A percentile compares a stretch with the other conserved stretches of the same genome.
These are phyloP conservation scores for Malurus melanocephalus DNA, from an alignment of 2,113 vertebrate species.

Conservation along the genomic window DNA sequence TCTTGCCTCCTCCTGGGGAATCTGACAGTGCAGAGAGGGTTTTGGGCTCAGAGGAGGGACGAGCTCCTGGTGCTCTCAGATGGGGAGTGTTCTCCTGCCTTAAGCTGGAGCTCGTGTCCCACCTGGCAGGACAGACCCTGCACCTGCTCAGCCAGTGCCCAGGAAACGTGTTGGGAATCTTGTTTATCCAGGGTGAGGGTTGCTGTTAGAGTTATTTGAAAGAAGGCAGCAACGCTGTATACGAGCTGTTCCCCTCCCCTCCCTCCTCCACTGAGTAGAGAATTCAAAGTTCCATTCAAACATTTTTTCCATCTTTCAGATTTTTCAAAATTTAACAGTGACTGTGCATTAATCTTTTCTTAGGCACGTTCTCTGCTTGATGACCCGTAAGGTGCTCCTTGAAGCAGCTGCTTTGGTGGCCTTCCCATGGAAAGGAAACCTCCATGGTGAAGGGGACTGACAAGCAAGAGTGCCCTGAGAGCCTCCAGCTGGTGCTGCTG, in stretches of 20 bases:
- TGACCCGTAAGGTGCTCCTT: background rate
- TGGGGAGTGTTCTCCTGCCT: background rate
- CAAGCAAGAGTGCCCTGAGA: background rate
- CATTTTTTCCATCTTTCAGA: background rate
- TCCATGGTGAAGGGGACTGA: accelerated
- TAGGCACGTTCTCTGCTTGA: background rate
- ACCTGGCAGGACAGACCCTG: background rate
- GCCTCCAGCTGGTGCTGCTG: background rate
- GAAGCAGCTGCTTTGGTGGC: background rate
- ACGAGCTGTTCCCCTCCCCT: background rate
- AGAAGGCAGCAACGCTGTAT: background rate
- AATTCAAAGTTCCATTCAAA: background rate
- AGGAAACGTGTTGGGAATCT: accelerated
- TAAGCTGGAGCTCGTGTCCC: background rate
- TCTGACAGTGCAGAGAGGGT: background rate
- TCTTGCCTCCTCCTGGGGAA: background rate
- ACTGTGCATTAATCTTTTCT: background rate
- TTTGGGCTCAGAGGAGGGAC: background rate
- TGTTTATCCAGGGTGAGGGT: background rate
- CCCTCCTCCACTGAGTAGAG: background rate
- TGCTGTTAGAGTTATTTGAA: background rate
- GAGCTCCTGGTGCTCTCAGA: background rate
- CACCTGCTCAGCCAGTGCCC: accelerated
- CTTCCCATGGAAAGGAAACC: background rate
- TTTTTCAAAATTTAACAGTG: background rate